Evolutionary conservation across 2,113 vertebrate species (phyloP), one percentile per base, ranked within the genome.

Genomic region (Heterotilapia buettikoferi): DNA sequence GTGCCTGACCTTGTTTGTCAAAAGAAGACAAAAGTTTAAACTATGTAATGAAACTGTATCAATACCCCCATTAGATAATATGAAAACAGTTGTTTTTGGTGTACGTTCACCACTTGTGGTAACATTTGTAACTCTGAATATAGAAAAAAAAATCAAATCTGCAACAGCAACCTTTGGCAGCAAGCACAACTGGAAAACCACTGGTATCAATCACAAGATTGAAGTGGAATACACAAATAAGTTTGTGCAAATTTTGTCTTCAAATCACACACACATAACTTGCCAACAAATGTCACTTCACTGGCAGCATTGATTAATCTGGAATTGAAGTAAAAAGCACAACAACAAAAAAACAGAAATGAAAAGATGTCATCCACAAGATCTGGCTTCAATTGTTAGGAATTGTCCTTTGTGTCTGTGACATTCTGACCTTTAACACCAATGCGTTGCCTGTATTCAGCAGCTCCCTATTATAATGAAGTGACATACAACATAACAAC

Each of bases 301-400:
- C 53, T 33, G 53, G 59, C n/a, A 83, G 90, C 89, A 93, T 92
- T 92, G 82, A 90, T 89, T 78, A 3, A 61, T 82, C 38, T 81
- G 53, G 82, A 88, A 85, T 47, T 7, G 56, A 92, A 87, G 45
- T 73, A 53, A 87, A 88, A 66, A 73, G 9, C 68, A 16, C 40
- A 47, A 21, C 66, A 89, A 47, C 85, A 84, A 83, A 91, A 84
- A 47, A 31, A 87, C 26, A 12, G 21, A 24, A 84, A 86, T 56
- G n/a, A 26, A 40, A 71, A 81, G 6, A 56, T 24, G 16, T 66
- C 31, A n/a, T 10, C 16, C 2, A 26, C 11, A 78, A 85, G 63
- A 73, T 9, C 29, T 10, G n/a, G 68, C 68, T 83, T 50, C 33
- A 54, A 9, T n/a, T 52, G 21, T 61, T 76, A 47, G 66, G 26